A percentile compares a stretch with the other conserved stretches of the same genome.
phyloP scores from a whole-genome alignment of 2,113 vertebrate genomes.

The Zosterops pallidus region DNA sequence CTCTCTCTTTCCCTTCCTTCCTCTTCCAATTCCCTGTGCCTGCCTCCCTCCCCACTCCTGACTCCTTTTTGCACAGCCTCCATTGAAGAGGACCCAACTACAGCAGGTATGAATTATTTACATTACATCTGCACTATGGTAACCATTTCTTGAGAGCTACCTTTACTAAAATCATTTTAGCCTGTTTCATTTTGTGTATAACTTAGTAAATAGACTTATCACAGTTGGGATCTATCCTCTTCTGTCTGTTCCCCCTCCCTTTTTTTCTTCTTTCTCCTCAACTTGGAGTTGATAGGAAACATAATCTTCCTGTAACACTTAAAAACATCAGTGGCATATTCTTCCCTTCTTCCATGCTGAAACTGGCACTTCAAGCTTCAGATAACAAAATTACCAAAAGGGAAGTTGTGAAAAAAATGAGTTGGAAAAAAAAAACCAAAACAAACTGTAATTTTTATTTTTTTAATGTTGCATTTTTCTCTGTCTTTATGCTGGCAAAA shows the following conservation, averaged over 20 bases:
- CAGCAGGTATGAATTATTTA: constrained; percentile 62
- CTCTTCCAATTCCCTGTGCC: not conserved
- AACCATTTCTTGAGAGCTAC: not conserved
- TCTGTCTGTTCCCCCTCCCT: not conserved
- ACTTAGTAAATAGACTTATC: not conserved
- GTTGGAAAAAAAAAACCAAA: not conserved
- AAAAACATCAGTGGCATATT: not conserved
- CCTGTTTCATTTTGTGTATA: not conserved
- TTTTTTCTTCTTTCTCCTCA: not conserved
- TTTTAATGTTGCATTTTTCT: not conserved
- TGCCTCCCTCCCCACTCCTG: not conserved
- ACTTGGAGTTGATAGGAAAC: not conserved
- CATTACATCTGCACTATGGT: not conserved
- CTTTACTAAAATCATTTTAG: not conserved
- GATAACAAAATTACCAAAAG: not conserved
- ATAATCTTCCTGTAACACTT: fast-evolving
- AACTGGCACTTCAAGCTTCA: not conserved
- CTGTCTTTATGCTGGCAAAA: not conserved
- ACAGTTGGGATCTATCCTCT: not conserved
- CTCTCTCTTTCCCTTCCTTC: not conserved
- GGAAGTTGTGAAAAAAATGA: not conserved
- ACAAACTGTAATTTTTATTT: not conserved
- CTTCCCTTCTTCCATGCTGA: not conserved
- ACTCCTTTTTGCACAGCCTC: constrained; percentile 30
- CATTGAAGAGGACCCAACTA: constrained; percentile 73